Base-by-base conservation (phyloP, 2,888 invertebrate species). In the Spodoptera littoralis region DNA sequence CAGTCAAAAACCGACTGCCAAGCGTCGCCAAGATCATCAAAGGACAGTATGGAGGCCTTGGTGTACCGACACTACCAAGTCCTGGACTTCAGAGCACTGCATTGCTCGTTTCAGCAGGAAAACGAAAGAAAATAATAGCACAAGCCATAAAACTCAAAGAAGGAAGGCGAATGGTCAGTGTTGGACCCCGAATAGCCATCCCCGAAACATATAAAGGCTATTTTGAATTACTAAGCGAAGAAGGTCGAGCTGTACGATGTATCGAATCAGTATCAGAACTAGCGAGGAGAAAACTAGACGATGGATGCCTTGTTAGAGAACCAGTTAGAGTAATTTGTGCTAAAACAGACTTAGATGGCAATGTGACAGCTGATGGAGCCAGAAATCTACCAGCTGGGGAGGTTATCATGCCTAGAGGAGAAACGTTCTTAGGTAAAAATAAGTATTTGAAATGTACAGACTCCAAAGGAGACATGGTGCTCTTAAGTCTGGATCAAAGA, bases 221-320 rank as follows among this genome's bases (percentile, higher is more conserved):
- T 92, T 99, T 99, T 89, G 99, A 99, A 90, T 95, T 99, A 55
- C 95, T 99, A 42, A 98, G 98, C 86, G 99, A 99, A 92, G 98
- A 99, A 90, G 99, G 99, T 0, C 95, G 98, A 79, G 97, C 98
- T 27, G 98, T 98, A 9, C 96, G 98, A 71, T 98, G 98, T 81
- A 97, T 99, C 84, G 98, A 98, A 88, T 97, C 97, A 70, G 98
- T 99, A 1, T 95, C 96, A 69, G 98, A 98, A 90, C 92, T 99
- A 75, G 96, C 98, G 18, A 95, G 97, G 75, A 95, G 97, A 61
- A 96, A 97, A 79, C 95, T 96, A 24, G 96, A 96, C 58, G 96
- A 96, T 80, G 96, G 97, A 2, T 98, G 97, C 82, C 93, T 98
- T 70, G 97, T 98, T 6, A 95, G 98, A 76, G 98, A 97, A 84